Evolutionary conservation across 1,140 invertebrate species (phyloP).

Genomic region (Pachypeltis micranthus): DNA sequence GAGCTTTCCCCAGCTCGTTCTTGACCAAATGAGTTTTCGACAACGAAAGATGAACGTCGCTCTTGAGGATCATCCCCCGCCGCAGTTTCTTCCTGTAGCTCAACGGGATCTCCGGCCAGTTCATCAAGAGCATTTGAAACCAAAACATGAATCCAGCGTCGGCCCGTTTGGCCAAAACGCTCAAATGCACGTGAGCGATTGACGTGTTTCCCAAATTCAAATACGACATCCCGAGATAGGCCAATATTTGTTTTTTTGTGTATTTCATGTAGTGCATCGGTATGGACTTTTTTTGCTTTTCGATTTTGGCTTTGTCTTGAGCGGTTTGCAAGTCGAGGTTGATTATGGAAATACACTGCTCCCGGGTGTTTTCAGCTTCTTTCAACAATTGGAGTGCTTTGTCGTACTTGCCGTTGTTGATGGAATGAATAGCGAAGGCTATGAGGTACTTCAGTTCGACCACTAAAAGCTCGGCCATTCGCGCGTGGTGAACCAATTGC

Average conservation of each 20-base stretch:
- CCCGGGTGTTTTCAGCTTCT: slow-evolving; percentile 2
- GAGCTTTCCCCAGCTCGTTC: not conserved
- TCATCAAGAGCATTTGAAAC: slow-evolving; percentile 1
- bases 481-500: slow-evolving; percentile 10
- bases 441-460: slow-evolving; percentile 8
- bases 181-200: not conserved
- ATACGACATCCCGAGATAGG: not conserved
- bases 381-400: slow-evolving; percentile 1
- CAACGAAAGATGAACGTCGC: not conserved
- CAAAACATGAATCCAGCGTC: not conserved
- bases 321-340: slow-evolving; percentile 5
- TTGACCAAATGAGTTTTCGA: slow-evolving; percentile 3
- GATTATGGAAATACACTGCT: not conserved
- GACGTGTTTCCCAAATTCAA: not conserved
- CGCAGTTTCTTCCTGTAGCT: slow-evolving; percentile 4
- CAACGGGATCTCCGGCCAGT: slow-evolving; percentile 10
- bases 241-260: not conserved
- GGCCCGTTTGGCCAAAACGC: not conserved
- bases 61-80: not conserved
- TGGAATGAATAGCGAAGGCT: slow-evolving; percentile 8
- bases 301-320: slow-evolving; percentile 5
- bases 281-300: slow-evolving; percentile 10
- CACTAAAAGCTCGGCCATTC: slow-evolving; percentile 2
- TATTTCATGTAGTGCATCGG: slow-evolving; percentile 9
- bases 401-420: slow-evolving; percentile 5